Evolutionary conservation across 1,140 invertebrate genomes (phyloP).

Genomic region (Drosophila kepulauana): DNA sequence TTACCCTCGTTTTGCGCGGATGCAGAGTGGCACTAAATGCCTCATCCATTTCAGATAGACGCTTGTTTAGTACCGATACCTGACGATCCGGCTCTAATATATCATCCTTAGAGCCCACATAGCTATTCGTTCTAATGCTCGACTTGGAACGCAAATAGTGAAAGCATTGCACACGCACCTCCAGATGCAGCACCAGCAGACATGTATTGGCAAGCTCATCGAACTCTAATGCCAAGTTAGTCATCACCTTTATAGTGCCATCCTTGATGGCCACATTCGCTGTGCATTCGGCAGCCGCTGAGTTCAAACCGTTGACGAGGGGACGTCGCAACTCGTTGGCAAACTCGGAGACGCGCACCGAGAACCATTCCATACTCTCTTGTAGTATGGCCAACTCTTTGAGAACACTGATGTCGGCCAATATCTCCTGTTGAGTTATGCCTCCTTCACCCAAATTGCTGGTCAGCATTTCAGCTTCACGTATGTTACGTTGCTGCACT

Average conservation of each 20-base stretch:
- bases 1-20: conserved; percentile 92
- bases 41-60: conserved; percentile 92
- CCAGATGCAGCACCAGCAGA: conserved; percentile 95
- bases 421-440: conserved; percentile 93
- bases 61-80: conserved; percentile 92
- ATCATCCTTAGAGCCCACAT: conserved; percentile 85
- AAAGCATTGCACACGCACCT: conserved; percentile 97
- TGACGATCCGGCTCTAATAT: conserved; percentile 92
- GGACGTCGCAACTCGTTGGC: conserved; percentile 85
- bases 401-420: conserved; percentile 91
- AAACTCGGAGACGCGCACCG: conserved; percentile 86
- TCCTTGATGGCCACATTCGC: conserved; percentile 78
- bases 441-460: conserved; percentile 94
- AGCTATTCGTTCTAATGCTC: conserved; percentile 66
- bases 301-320: conserved; percentile 73
- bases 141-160: conserved; percentile 90
- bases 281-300: conserved; percentile 51
- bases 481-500: conserved; percentile 91
- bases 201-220: conserved; percentile 96
- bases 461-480: conserved; percentile 96
- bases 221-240: conserved; percentile 91
- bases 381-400: conserved; percentile 94
- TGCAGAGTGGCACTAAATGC: conserved; percentile 90
- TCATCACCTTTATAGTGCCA: conserved; percentile 85
- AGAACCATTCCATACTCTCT: conserved; percentile 95